Evolutionary conservation across 2,797 vertebrate genomes (phyloP).

Genomic region (Hemibagrus guttatus): DNA sequence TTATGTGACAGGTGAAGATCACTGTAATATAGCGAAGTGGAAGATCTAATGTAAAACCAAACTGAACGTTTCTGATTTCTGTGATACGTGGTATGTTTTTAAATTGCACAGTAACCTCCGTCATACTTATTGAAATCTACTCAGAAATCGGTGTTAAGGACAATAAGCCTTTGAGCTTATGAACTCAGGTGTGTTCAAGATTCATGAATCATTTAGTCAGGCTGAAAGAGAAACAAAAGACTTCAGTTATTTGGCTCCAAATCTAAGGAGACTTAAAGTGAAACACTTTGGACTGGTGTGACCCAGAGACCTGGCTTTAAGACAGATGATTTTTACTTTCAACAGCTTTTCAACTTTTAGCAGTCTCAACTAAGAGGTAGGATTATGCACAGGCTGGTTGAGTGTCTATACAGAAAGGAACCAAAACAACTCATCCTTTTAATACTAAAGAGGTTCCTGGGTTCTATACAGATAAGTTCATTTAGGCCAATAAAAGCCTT

Average conservation of each 20-base stretch:
- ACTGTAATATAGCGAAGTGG: background rate
- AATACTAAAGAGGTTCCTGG: background rate
- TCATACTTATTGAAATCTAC: background rate
- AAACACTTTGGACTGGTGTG: conserved; percentile 15
- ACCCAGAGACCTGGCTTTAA: conserved; percentile 6
- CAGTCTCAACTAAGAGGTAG: background rate
- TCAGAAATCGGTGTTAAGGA: conserved; percentile 1
- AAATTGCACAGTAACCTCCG: background rate
- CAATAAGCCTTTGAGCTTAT: conserved; percentile 33
- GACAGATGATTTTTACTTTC: background rate
- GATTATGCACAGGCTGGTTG: background rate
- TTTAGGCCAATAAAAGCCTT: too few species aligned
- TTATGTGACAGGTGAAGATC: background rate
- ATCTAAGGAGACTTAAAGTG: conserved; percentile 15
- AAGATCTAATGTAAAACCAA: background rate
- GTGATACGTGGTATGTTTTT: background rate
- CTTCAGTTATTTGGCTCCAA: conserved; percentile 40
- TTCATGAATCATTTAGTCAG: conserved; percentile 42
- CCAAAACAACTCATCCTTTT: background rate
- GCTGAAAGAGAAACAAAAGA: conserved; percentile 19
- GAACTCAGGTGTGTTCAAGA: conserved; percentile 34
- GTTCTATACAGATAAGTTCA: too few species aligned
- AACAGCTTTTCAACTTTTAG: background rate
- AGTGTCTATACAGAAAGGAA: background rate
- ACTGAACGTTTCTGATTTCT: background rate